Conservation (phyloP, 2,797 vertebrate species). For the Hydrolagus colliei region DNA sequence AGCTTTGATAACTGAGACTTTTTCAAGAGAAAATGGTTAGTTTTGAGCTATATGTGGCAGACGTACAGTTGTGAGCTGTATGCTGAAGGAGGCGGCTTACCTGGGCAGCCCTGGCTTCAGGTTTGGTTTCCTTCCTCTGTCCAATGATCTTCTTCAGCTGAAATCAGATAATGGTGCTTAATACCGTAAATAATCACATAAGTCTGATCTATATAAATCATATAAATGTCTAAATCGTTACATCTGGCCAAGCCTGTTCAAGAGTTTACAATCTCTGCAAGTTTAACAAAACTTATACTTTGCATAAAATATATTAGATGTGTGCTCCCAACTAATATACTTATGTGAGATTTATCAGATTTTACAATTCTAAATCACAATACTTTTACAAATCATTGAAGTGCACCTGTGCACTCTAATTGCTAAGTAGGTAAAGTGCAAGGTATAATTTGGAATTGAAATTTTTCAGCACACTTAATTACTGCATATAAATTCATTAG, state of each 20-base stretch:
- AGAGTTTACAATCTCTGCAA: too few species aligned
- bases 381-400: neutral
- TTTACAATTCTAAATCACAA: neutral
- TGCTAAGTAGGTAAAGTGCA: too few species aligned
- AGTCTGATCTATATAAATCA: too few species aligned
- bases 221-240: too few species aligned
- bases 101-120: slow-evolving; percentile 41
- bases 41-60: neutral
- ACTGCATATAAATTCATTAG: neutral
- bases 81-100: slow-evolving; percentile 41
- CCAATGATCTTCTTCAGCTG: slow-evolving; percentile 88
- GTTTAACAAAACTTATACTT: too few species aligned
- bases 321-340: too few species aligned
- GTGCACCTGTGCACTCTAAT: neutral
- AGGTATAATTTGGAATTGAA: neutral
- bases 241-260: too few species aligned
- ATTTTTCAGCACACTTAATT: neutral
- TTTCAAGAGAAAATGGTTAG: neutral
- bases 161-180: slow-evolving; percentile 35
- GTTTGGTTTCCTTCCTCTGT: slow-evolving; percentile 63
- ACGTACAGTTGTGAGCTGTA: neutral
- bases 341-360: too few species aligned
- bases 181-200: neutral
- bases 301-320: too few species aligned
- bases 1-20: neutral